Percentiles rank a stretch among this genome's conserved stretches.
Evolutionary conservation across 2,888 invertebrate species (phyloP).

Genomic region (Pachydiplax longipennis): DNA sequence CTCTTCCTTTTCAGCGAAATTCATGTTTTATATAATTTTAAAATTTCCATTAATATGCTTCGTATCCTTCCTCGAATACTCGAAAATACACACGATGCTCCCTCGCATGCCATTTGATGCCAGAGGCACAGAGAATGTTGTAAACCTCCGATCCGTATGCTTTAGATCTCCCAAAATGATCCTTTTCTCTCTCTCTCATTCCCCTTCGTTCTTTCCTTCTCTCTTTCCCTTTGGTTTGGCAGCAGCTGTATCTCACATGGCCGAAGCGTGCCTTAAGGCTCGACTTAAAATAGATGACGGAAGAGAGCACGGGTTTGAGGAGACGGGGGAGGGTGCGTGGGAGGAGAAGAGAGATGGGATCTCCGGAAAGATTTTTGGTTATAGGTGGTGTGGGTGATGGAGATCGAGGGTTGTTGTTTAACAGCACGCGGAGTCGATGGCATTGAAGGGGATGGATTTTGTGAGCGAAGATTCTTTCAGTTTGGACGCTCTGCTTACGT

Average conservation of each 20-base stretch:
- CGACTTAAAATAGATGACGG: constrained; percentile 17
- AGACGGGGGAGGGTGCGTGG: neutral
- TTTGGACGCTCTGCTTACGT: neutral
- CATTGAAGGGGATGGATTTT: neutral
- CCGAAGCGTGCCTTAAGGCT: constrained; percentile 29
- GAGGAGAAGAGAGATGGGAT: neutral
- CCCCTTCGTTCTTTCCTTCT: neutral
- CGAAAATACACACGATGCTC: too few relatives aligned
- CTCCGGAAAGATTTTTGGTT: neutral
- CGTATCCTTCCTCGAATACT: too few relatives aligned
- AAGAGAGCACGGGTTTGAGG: neutral
- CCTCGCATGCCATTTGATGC: too few relatives aligned
- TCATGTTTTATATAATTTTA: too few relatives aligned
- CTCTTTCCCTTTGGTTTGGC: neutral
- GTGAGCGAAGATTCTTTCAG: neutral
- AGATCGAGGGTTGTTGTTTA: neutral
- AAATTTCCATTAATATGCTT: too few relatives aligned
- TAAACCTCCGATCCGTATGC: too few relatives aligned
- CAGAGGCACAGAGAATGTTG: too few relatives aligned
- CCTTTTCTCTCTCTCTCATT: neutral
- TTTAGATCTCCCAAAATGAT: neutral
- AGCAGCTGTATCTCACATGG: constrained; percentile 42
- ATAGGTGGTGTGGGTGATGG: neutral
- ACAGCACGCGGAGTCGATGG: neutral
- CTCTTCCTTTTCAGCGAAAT: too few relatives aligned